Evolutionary conservation across 2,888 invertebrate genomes (phyloP).

Genomic region (Ephialtes manifestator): DNA sequence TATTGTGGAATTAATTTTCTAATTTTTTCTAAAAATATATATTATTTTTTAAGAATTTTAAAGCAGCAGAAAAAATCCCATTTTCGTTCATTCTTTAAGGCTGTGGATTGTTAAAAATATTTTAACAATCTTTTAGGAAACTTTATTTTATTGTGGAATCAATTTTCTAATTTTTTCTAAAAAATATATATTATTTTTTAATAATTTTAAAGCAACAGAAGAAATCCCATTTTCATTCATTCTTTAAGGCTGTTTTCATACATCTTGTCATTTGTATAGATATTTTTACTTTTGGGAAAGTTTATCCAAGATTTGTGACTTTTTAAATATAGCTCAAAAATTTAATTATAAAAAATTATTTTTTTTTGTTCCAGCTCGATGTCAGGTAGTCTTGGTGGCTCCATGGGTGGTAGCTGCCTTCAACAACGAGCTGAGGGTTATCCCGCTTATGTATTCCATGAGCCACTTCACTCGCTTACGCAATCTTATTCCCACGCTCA

Average conservation of each 20-base stretch:
- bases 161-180: too few relatives aligned
- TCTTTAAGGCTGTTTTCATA: background rate
- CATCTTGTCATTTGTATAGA: background rate
- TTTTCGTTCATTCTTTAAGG: background rate
- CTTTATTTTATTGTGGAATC: too few relatives aligned
- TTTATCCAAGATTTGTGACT: background rate
- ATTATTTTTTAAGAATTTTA: too few relatives aligned
- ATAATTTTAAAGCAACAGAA: too few relatives aligned
- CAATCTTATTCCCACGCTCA: constrained; percentile 91
- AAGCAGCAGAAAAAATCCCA: too few relatives aligned
- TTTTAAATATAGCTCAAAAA: background rate
- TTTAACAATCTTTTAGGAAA: too few relatives aligned
- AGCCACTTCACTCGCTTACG: constrained; percentile 92
- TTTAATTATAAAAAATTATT: background rate
- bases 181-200: too few relatives aligned
- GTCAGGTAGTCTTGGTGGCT: constrained; percentile 91
- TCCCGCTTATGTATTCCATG: constrained; percentile 95
- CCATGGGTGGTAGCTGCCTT: constrained; percentile 93
- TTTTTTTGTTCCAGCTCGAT: constrained; percentile 91
- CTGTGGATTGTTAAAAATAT: background rate
- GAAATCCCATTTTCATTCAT: background rate
- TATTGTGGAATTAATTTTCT: too few relatives aligned
- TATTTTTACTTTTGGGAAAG: background rate
- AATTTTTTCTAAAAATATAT: too few relatives aligned
- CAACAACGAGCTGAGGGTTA: constrained; percentile 94